Base-by-base conservation (phyloP, 2,113 vertebrate genomes). In the Tinamus guttatus region DNA sequence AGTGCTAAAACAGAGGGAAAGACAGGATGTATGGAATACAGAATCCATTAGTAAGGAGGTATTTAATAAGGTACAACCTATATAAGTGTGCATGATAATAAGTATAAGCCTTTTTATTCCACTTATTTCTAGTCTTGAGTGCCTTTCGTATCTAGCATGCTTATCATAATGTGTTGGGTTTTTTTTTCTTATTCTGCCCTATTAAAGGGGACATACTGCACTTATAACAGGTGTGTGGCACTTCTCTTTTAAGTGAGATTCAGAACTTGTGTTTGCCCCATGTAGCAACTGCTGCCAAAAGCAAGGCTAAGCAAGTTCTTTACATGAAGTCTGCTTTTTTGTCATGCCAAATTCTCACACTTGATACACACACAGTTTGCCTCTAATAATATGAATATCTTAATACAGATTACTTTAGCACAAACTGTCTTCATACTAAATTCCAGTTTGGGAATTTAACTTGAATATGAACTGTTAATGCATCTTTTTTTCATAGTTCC, bases 51-150 rank as follows among this genome's bases (percentile, higher is more conserved):
- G 98, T 96, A 98, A 98, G 96, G 98, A 99, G n/a, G 99, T 99
- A 89, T 99, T 99, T 96, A 98, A 99, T 98, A 99, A 99, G 98
- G 99, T 99, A 98, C 58, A 84, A 52, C 54, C 49, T n/a, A 22
- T 81, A 81, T 58, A 82, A 77, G 76, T 49, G n/a, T 77, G 36
- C 59, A 77, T 82, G 14, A 71, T 69, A 41, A 77, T 43, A 82
- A 58, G 76, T 70, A 59, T 82, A 82, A 58, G 49, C 71, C 58
- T 87, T 91, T 91, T 87, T 76, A 64, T 82, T 92, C 38, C 9
- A 81, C 87, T 52, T 52, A 52, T 52, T 86, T 81, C 63, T 87
- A 32, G 69, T 91, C 49, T 87, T 76, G 34, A 77, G 58, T 70
- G 25, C 70, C 76, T 81, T 87, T 58, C 70, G 24, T 70, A 76